Evolutionary conservation across 1,140 invertebrate genomes (phyloP).

Genomic region (Tetramorium parvispinum): DNA sequence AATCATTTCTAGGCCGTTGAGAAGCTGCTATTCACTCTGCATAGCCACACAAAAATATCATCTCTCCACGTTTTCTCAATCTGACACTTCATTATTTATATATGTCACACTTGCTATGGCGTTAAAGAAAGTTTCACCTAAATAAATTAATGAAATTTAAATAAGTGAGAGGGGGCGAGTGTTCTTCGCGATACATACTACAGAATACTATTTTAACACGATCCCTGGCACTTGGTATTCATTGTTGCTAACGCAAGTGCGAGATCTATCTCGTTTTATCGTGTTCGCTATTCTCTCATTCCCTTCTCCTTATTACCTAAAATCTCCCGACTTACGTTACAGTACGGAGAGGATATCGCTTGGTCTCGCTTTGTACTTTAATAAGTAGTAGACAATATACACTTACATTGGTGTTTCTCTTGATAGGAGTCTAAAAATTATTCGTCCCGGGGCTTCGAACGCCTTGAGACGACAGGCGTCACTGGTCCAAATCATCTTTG

Average conservation of each 20-base stretch:
- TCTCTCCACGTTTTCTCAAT: constrained; percentile 11
- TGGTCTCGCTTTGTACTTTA: constrained; percentile 75
- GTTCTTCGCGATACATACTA: constrained; percentile 7
- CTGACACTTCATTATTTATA: constrained; percentile 16
- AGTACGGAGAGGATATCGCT: constrained; percentile 50
- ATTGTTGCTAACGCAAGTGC: not conserved
- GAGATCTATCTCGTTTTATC: not conserved
- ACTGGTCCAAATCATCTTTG: constrained; percentile 60
- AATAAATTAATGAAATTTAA: constrained; percentile 44
- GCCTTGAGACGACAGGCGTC: constrained; percentile 37
- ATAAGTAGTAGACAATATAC: constrained; percentile 67
- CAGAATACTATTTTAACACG: constrained; percentile 9
- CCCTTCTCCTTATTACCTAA: constrained; percentile 56
- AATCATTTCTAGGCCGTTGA: constrained; percentile 23
- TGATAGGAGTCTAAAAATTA: constrained; percentile 62
- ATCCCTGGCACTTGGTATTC: constrained; percentile 6
- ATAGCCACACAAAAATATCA: constrained; percentile 4
- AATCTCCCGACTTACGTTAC: constrained; percentile 23
- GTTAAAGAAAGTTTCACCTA: constrained; percentile 8
- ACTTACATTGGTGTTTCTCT: constrained; percentile 72
- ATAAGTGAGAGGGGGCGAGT: not conserved
- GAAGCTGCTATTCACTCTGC: constrained; percentile 1
- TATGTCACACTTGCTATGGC: constrained; percentile 26
- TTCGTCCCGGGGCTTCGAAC: constrained; percentile 39
- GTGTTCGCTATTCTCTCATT: constrained; percentile 6